These are phyloP conservation scores for Odontomyia ornata DNA, from an alignment of 2,888 invertebrate genomes.

Conservation along the genomic window DNA sequence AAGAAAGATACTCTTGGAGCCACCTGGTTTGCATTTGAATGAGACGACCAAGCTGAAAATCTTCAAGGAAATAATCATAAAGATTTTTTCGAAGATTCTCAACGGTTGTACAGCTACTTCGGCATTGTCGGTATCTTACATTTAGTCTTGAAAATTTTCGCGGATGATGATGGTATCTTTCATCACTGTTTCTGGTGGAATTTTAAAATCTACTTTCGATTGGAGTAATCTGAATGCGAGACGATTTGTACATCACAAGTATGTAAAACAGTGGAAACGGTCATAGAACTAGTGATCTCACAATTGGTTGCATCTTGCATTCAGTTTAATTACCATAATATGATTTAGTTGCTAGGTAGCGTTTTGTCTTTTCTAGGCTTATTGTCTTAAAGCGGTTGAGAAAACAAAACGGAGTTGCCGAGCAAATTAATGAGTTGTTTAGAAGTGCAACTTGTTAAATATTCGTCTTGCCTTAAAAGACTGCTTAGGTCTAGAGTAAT, in stretches of 20 bases:
- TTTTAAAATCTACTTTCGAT: constrained; percentile 27
- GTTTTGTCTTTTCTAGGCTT: background rate
- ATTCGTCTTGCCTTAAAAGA: too few relatives aligned
- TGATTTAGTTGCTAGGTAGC: background rate
- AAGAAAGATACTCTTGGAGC: background rate
- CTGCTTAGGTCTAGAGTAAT: too few relatives aligned
- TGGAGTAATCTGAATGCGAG: constrained; percentile 18
- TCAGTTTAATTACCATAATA: constrained; percentile 32
- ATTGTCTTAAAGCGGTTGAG: background rate
- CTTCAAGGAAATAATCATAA: too few relatives aligned
- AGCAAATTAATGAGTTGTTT: too few relatives aligned
- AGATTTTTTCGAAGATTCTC: too few relatives aligned
- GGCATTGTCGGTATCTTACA: too few relatives aligned
- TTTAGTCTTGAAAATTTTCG: too few relatives aligned
- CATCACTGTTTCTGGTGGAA: constrained; percentile 21
- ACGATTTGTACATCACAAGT: background rate
- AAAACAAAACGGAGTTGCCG: background rate
- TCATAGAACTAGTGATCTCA: background rate
- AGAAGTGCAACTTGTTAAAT: too few relatives aligned
- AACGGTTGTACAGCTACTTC: too few relatives aligned
- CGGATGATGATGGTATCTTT: constrained; percentile 15
- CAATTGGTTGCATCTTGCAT: constrained; percentile 23
- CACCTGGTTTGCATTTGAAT: constrained; percentile 12
- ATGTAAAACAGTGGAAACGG: background rate
- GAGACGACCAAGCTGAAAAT: background rate